Evolutionary conservation across 2,888 invertebrate genomes (phyloP), one percentile per base, ranked within the genome.

Genomic region (Diploptera punctata): DNA sequence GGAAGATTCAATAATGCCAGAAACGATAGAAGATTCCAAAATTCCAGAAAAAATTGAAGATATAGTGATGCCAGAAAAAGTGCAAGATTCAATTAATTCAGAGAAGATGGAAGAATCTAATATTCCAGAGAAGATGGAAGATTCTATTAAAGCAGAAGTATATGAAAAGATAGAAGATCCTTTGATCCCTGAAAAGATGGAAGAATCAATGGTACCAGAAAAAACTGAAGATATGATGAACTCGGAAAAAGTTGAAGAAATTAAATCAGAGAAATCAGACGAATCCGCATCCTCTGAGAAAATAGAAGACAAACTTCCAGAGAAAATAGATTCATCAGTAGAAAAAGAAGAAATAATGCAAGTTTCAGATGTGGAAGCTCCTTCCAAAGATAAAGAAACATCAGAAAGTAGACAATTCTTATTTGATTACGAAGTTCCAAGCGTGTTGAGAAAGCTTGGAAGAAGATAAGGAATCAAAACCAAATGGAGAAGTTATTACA

Each of bases 311-410:
- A 31, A 57, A 13, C n/a, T 16, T 16, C 0, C 26, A 29, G 57
- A 57, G 29, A 29, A 26, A 2, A 4, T 13, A 29, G 21, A 21
- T 2, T 2, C 21, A 19, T 24, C 9, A 2, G 13, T 13, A 29
- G 52, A 70, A 19, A 43, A 60, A 24, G 70, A 38, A 43, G 38
- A 44, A 83, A 82, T 33, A 76, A 79, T n/a, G 77, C 62, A 62
- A 31, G 47, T 52, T 21, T 31, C 65, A 10, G 61, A 60, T n/a
- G 61, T 38, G 1, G 26, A 60, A 1, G 47, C n/a, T 16, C 18
- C 4, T 19, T 1, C 57, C 7, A 26, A 29, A 57, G 2, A 1
- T 2, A 13, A 29, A 29, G 3, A 16, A 57, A n/a, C n/a, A n/a
- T n/a, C n/a, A n/a, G n/a, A n/a, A n/a, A n/a, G n/a, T n/a, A n/a